A percentile compares a stretch with the other conserved stretches of the same genome.
These are phyloP conservation scores for Gorsachius magnificus DNA, from an alignment of 2,797 vertebrate species.

Conservation along the genomic window DNA sequence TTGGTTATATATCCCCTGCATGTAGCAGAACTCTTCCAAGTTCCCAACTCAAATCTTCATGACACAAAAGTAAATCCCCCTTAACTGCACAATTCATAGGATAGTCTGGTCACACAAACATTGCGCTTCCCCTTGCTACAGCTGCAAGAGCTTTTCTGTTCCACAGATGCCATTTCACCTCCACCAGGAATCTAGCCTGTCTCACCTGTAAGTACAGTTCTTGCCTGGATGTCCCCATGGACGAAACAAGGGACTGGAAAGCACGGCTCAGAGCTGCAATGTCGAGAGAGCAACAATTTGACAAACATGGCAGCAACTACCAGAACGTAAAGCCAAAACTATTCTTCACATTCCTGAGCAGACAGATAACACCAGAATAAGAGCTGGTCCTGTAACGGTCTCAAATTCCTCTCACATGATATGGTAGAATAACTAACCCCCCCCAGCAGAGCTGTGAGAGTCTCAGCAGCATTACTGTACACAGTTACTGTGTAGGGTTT, in stretches of 20 bases:
- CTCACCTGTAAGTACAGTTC: background rate
- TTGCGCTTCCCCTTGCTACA: background rate
- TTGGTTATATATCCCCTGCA: background rate
- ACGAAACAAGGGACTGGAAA: background rate
- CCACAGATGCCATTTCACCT: background rate
- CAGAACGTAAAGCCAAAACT: background rate
- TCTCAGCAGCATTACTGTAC: background rate
- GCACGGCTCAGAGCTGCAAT: background rate
- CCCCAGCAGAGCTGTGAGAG: background rate
- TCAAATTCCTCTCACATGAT: background rate
- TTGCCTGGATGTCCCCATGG: background rate
- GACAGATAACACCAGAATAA: background rate
- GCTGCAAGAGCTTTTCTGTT: background rate
- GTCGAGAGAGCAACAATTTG: accelerated
- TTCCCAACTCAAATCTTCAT: background rate
- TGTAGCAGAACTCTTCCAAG: background rate
- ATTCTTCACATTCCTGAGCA: background rate
- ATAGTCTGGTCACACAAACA: background rate
- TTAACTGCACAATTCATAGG: background rate
- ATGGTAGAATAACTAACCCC: background rate
- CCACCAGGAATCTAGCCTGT: background rate
- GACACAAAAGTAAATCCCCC: background rate
- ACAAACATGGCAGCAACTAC: background rate
- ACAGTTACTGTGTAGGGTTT: background rate
- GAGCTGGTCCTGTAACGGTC: background rate